These are phyloP conservation scores for Tenualosa ilisha DNA, from an alignment of 2,797 vertebrate genomes.

Conservation along the genomic window DNA sequence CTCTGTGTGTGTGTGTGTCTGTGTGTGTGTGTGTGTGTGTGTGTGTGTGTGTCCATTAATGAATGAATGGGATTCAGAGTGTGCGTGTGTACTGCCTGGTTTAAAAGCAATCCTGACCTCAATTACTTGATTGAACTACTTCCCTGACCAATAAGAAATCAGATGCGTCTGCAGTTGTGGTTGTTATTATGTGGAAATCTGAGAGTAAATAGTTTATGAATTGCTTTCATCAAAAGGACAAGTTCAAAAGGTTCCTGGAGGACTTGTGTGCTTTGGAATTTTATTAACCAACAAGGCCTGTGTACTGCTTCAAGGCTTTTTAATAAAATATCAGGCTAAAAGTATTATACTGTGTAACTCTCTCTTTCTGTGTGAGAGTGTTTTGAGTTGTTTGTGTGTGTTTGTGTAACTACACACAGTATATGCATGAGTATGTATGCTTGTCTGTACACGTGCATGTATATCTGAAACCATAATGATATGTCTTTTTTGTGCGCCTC, in stretches of 20 bases:
- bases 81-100: background rate
- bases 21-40: too few species aligned
- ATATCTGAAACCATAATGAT: too few species aligned
- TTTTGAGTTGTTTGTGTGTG: background rate
- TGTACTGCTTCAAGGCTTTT: background rate
- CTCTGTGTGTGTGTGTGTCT: background rate
- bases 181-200: background rate
- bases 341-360: background rate
- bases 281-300: slow-evolving; percentile 1
- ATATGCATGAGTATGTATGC: background rate
- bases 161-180: background rate
- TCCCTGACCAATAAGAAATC: background rate
- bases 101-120: slow-evolving; percentile 1
- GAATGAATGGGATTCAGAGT: background rate
- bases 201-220: background rate
- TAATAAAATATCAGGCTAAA: background rate
- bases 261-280: background rate
- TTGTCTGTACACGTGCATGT: background rate
- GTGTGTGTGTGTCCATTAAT: background rate
- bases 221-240: background rate
- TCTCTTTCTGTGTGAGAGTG: background rate
- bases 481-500: background rate
- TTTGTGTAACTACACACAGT: background rate
- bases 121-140: slow-evolving; percentile 1
- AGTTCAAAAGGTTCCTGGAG: slow-evolving; percentile 21